Evolutionary conservation across 1,140 invertebrate genomes (phyloP), one percentile per base, ranked within the genome.

Genomic region (Anthonomus grandis): DNA sequence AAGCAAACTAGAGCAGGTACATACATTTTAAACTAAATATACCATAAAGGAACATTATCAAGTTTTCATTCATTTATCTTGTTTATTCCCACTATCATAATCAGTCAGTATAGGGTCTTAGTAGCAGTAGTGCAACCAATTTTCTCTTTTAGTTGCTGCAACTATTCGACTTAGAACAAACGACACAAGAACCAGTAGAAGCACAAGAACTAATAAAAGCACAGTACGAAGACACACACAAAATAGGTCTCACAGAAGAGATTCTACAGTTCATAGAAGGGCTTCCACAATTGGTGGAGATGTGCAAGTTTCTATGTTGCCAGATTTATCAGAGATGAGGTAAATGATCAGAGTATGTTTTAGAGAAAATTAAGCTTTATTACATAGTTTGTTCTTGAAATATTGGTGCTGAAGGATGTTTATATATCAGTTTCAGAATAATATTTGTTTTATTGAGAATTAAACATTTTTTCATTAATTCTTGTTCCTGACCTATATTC

Each of bases 251-350:
- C n/a, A n/a, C n/a, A 70, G 83, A 27, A 75, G 79, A 24, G 82
- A 83, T 46, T 84, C 81, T 3, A 85, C 84, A 1, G 82, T 53
- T 8, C 22, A 42, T 21, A 9, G 52, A 5, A 36, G 52, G 24
- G 34, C 52, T n/a, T 55, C 52, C 12, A 55, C 52, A 23, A 31
- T 55, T 64, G 78, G 81, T 63, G 76, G 83, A 17, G 86, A 89
- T 70, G 81, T 85, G 47, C 82, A 87, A 60, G 79, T 86, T 2
- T 83, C 87, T 0, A 86, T 88, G 81, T 63, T 89, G 51, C 86
- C 86, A 1, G 87, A 90, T 74, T 72, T 90, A 4, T 89, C 86
- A 12, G 86, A 89, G 72, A 63, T 63, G 57, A 55, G 53, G 42
- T 45, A 45, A 27, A 3, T 12, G 24, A 22, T 44, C 4, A 22